A percentile compares a stretch with the other conserved stretches of the same genome.
These are phyloP conservation scores for Xerus rutilus DNA, from an alignment of 2,797 vertebrate species.

Conservation along the genomic window DNA sequence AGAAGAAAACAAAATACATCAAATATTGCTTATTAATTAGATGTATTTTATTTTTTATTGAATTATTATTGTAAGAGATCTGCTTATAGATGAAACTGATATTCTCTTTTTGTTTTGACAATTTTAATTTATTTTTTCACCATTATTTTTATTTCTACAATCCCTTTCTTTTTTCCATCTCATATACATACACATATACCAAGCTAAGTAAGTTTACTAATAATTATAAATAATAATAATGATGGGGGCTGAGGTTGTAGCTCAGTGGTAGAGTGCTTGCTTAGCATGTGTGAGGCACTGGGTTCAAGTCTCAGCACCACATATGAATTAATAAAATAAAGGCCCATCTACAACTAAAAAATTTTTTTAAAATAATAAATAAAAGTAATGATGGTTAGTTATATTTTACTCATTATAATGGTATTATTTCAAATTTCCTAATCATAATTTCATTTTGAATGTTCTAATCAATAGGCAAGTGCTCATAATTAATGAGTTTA, in stretches of 20 bases:
- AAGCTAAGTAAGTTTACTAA: not conserved
- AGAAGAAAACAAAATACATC: not conserved
- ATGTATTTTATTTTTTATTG: not conserved
- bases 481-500: not conserved
- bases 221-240: not conserved
- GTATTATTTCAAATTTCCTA: not conserved
- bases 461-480: not conserved
- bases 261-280: no score
- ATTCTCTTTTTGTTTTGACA: not conserved
- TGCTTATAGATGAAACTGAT: not conserved
- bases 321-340: no score
- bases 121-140: not conserved
- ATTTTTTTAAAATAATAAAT: not conserved
- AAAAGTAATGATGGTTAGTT: not conserved
- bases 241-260: not conserved
- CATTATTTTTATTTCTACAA: not conserved
- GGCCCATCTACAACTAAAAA: no score
- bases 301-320: no score
- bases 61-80: slow-evolving; percentile 2
- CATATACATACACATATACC: not conserved
- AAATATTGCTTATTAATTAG: not conserved
- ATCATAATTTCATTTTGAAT: not conserved
- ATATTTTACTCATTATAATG: not conserved
- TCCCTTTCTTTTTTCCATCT: not conserved
- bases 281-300: no score